phyloP scores from a whole-genome alignment of 1,140 invertebrate genomes.

The Caerostris extrusa region DNA sequence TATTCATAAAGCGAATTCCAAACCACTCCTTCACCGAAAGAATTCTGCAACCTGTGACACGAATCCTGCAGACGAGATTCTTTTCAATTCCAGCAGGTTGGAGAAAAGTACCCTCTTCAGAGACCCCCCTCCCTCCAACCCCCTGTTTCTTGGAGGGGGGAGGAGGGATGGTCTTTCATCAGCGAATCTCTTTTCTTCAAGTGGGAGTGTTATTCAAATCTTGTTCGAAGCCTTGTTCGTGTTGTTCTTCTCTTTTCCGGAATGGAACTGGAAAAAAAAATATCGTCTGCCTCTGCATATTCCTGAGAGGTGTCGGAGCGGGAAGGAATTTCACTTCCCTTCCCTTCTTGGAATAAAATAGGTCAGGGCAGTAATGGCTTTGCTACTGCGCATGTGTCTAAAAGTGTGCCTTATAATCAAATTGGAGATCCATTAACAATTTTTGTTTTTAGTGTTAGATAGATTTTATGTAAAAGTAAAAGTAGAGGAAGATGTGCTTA shows the following conservation, averaged over 20 bases:
- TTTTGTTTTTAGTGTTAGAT: too few relatives aligned
- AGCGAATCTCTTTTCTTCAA: conserved; percentile 19
- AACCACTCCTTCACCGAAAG: background rate
- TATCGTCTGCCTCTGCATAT: conserved; percentile 14
- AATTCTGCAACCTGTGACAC: conserved; percentile 15
- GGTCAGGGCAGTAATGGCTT: background rate
- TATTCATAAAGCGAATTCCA: background rate
- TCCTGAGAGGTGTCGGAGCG: background rate
- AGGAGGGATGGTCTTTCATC: background rate
- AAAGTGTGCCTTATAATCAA: background rate
- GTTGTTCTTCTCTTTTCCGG: background rate
- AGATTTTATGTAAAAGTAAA: too few relatives aligned
- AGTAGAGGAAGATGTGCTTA: too few relatives aligned
- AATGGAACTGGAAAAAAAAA: background rate
- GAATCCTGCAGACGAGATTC: conserved; percentile 8
- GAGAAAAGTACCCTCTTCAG: background rate
- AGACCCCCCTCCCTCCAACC: background rate
- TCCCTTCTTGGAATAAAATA: background rate
- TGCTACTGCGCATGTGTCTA: background rate
- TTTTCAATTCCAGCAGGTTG: conserved; percentile 39
- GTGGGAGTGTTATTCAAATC: conserved; percentile 24
- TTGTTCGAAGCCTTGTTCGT: conserved; percentile 2
- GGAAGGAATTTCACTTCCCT: background rate
- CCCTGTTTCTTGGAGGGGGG: background rate
- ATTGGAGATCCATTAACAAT: background rate